Conservation (phyloP, 2,888 invertebrate species). For the Clepsis dumicolana region DNA sequence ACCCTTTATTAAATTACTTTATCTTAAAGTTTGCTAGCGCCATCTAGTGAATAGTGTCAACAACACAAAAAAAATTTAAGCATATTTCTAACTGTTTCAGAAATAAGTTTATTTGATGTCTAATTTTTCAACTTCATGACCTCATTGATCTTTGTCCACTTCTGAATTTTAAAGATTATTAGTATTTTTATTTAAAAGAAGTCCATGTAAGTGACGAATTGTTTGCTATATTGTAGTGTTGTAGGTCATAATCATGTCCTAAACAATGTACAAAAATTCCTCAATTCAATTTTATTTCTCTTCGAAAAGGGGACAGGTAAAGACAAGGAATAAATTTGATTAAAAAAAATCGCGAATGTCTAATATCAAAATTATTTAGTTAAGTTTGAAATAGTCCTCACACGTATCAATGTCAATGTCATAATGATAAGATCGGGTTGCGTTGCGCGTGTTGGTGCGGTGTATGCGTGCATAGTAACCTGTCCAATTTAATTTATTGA, state of each 20-base stretch:
- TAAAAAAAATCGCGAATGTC: no score
- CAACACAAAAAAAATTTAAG: background rate
- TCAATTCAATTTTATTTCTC: no score
- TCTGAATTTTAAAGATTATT: background rate
- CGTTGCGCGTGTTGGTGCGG: slow-evolving; percentile 6
- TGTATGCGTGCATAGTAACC: slow-evolving; percentile 22
- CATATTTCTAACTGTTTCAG: background rate
- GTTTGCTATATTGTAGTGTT: no score
- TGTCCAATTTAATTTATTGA: background rate
- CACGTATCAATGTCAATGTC: background rate
- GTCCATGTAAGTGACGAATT: no score
- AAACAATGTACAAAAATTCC: no score
- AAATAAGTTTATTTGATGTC: background rate
- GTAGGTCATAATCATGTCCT: no score
- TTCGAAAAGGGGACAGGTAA: no score
- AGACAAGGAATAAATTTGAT: no score
- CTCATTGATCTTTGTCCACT: no score
- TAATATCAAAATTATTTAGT: no score
- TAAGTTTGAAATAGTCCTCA: slow-evolving; percentile 2
- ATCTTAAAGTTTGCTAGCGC: background rate
- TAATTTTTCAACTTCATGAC: no score
- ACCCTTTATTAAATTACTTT: no score
- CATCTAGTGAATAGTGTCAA: background rate
- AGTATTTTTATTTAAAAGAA: background rate
- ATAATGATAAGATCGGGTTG: background rate